Percentiles rank a stretch among this genome's conserved stretches.
These are phyloP conservation scores for Manduca sexta DNA, from an alignment of 1,140 invertebrate genomes.

Conservation along the genomic window DNA sequence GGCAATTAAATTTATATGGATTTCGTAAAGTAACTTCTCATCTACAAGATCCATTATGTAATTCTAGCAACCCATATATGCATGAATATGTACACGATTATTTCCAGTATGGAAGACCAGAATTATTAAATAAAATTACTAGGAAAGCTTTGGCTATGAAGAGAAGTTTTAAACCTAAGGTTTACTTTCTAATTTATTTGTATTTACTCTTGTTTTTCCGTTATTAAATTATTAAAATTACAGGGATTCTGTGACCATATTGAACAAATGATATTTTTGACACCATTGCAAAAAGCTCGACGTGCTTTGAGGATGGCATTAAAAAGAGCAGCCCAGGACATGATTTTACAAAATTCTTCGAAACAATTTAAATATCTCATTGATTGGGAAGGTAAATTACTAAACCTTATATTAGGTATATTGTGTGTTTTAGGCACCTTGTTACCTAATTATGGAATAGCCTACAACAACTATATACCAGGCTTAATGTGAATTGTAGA, in stretches of 20 bases:
- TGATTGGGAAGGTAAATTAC: conserved; percentile 41
- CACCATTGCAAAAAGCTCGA: conserved; percentile 59
- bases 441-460: no score
- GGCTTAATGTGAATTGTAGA: no score
- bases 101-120: conserved; percentile 70
- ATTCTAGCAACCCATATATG: conserved; percentile 73
- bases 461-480: no score
- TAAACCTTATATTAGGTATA: no score
- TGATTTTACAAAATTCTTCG: conserved; percentile 37
- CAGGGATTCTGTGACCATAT: conserved; percentile 33
- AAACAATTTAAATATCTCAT: conserved; percentile 28
- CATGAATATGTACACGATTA: conserved; percentile 76
- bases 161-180: conserved; percentile 54
- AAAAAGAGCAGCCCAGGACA: conserved; percentile 50
- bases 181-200: conserved; percentile 8
- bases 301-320: conserved; percentile 47
- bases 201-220: not conserved
- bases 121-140: conserved; percentile 73
- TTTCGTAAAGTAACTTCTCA: conserved; percentile 77
- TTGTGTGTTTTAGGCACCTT: not conserved
- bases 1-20: conserved; percentile 77
- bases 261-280: conserved; percentile 38
- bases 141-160: conserved; percentile 69
- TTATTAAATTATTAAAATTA: conserved; percentile 7
- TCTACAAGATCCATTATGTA: conserved; percentile 73